Conservation (phyloP, 1,140 invertebrate genomes). For the Ditylenchus dipsaci region DNA sequence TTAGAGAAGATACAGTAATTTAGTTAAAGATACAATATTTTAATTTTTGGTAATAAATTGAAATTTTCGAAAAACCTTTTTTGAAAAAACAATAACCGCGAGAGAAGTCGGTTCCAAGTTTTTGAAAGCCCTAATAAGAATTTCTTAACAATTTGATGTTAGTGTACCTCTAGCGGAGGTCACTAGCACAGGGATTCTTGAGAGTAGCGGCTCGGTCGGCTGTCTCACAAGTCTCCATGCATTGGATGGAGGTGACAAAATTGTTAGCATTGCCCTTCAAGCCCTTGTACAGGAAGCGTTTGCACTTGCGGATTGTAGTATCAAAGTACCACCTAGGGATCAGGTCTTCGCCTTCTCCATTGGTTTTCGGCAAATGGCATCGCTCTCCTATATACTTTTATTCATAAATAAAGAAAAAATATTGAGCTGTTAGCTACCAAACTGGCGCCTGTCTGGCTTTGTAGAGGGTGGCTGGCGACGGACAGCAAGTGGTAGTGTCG, state of each 20-base stretch:
- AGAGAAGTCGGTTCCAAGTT: too few species aligned
- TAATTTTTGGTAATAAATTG: too few species aligned
- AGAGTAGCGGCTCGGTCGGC: constrained; percentile 9
- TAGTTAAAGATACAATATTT: too few species aligned
- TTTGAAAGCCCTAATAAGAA: too few species aligned
- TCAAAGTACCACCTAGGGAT: constrained; percentile 57
- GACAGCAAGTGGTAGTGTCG: constrained; percentile 54
- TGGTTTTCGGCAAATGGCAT: constrained; percentile 41
- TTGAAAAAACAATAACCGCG: too few species aligned
- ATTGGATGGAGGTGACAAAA: constrained; percentile 45
- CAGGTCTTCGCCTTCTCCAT: constrained; percentile 50
- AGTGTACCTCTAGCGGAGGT: too few species aligned
- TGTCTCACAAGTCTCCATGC: constrained; percentile 32
- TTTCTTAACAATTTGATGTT: too few species aligned
- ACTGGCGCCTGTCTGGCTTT: not conserved
- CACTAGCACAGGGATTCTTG: constrained; percentile 32
- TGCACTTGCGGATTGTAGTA: constrained; percentile 42
- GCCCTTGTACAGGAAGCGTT: constrained; percentile 56
- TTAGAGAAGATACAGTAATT: too few species aligned
- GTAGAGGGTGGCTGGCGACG: constrained; percentile 19
- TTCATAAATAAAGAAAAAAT: not conserved
- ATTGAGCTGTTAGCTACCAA: constrained; percentile 10
- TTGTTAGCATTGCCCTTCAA: constrained; percentile 55
- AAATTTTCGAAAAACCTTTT: too few species aligned
- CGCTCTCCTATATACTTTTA: constrained; percentile 27